Conservation (phyloP, 2,888 invertebrate genomes). For the Atrina japonica region DNA sequence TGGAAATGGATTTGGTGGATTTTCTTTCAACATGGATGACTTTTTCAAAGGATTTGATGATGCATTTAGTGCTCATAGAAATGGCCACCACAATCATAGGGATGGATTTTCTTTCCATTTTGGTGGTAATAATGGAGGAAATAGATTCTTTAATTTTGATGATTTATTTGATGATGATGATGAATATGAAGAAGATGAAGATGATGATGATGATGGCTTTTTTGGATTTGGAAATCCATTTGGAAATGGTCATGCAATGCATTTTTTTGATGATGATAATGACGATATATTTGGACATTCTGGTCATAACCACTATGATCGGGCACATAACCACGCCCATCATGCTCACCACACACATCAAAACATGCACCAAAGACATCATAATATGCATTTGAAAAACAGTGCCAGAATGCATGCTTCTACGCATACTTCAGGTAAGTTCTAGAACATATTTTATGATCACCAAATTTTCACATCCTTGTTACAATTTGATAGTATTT, state of each 20-base stretch:
- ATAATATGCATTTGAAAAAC: constrained; percentile 24
- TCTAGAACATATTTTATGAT: too few species aligned
- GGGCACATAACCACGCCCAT: constrained; percentile 47
- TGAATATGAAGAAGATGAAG: constrained; percentile 58
- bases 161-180: constrained; percentile 75
- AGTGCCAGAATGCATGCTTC: constrained; percentile 23
- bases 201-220: constrained; percentile 72
- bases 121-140: constrained; percentile 54
- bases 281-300: constrained; percentile 49
- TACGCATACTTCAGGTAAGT: constrained; percentile 26
- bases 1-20: constrained; percentile 57
- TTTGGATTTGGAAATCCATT: constrained; percentile 72
- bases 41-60: constrained; percentile 79
- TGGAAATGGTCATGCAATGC: constrained; percentile 34
- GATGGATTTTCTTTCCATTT: constrained; percentile 54
- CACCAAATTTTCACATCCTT: too few species aligned
- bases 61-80: constrained; percentile 63
- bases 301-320: constrained; percentile 56
- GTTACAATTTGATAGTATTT: too few species aligned
- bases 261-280: constrained; percentile 44
- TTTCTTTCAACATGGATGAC: constrained; percentile 79
- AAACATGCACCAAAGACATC: constrained; percentile 32
- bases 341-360: constrained; percentile 53
- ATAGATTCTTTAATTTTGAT: constrained; percentile 77
- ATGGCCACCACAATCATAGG: constrained; percentile 55